Base-by-base conservation (phyloP, 2,113 vertebrate species). In the Rana temporaria region DNA sequence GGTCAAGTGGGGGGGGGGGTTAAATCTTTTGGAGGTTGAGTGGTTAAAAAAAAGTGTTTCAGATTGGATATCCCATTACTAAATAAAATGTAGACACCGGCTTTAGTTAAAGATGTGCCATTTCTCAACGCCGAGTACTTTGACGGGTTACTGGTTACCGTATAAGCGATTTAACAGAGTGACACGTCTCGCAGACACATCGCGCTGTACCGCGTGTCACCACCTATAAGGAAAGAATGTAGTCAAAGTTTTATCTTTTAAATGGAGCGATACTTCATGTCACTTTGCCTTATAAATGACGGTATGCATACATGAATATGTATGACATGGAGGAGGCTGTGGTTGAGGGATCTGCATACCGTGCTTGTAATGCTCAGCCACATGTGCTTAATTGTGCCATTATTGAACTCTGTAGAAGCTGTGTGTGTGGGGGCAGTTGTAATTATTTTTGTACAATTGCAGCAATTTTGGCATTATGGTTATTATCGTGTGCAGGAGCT, bases 181-280 rank as follows among this genome's bases (percentile, higher is more conserved):
- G 77, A 81, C 67, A 81, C 55, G 68, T 55, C 79, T 72, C 30
- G 34, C 19, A 68, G 68, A 56, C 22, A 42, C 20, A 34, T 67
- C 70, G 11, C 57, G 9, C 18, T 70, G 30, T 48, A 26, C 57
- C 53, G 32, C 7, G 38, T 79, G 77, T 59, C 77, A 42, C 30
- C 64, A 68, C 64, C 77, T 68, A 79, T 79, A 79, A 79, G 65
- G n/a, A 20, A 34, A 14, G 38, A 68, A 79, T 4, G 6, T 66
- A 22, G 52, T 68, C 77, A 81, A 81, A 71, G 34, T 71, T 71
- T 72, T 70, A 63, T 72, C 68, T 72, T 20, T 52, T 71, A 63
- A 63, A 56, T 72, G 57, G 68, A 72, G 14, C 24, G 68, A 63
- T 72, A 20, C 67, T 72, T 62, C 38, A 52, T 63, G 67, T 81